Conservation (phyloP, 2,888 invertebrate genomes). For the Tetrapedia diversipes region DNA sequence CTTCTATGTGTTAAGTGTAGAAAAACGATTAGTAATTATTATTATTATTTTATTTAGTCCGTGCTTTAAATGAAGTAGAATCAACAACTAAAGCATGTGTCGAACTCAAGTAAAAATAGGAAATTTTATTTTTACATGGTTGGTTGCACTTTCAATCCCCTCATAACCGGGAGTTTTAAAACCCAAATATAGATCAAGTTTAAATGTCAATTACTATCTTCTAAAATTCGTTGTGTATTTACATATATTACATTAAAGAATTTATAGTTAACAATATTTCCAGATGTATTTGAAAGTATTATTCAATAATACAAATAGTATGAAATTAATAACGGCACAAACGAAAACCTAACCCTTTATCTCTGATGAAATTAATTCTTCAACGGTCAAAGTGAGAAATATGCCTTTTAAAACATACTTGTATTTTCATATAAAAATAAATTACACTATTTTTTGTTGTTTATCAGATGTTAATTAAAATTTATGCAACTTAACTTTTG, state of each 20-base stretch:
- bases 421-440: too few species aligned
- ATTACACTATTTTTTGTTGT: neutral
- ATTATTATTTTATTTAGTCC: neutral
- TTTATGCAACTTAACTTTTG: neutral
- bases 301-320: neutral
- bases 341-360: conserved; percentile 11
- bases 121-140: conserved; percentile 4
- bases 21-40: neutral
- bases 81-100: too few species aligned
- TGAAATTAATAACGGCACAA: neutral
- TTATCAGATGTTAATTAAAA: neutral
- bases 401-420: too few species aligned
- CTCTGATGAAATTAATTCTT: neutral
- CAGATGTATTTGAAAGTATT: too few species aligned
- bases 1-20: neutral
- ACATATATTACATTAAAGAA: neutral
- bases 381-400: neutral
- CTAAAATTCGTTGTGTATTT: neutral
- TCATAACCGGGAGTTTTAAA: conserved; percentile 36
- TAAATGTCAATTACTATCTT: neutral
- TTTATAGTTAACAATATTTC: neutral
- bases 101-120: neutral
- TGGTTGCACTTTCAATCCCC: neutral
- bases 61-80: neutral
- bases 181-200: conserved; percentile 14